These are phyloP conservation scores for Lamellibrachia satsuma DNA, from an alignment of 2,888 invertebrate genomes.

Conservation along the genomic window DNA sequence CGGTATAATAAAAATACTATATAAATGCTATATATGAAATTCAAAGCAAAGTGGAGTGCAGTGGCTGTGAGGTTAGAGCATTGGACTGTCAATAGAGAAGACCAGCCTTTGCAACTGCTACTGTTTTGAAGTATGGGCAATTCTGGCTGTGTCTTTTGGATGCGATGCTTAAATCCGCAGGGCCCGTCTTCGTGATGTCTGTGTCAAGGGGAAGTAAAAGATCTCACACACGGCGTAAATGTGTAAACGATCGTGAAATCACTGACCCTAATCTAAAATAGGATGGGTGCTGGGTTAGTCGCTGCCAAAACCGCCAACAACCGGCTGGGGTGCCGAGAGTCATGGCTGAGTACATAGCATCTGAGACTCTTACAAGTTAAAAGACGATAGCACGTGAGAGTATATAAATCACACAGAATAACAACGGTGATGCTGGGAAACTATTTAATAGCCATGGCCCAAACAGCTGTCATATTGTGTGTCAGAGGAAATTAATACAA, in stretches of 20 bases:
- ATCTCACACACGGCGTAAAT: background rate
- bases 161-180: background rate
- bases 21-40: too few species aligned
- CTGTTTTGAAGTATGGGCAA: background rate
- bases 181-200: background rate
- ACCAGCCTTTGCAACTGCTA: background rate
- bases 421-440: background rate
- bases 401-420: background rate
- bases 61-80: background rate
- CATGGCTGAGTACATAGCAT: background rate
- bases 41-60: background rate
- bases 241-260: background rate
- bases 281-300: too few species aligned
- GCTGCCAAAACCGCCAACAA: background rate
- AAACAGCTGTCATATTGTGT: too few species aligned
- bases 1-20: too few species aligned
- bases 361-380: background rate
- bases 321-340: too few species aligned
- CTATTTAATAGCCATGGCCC: background rate
- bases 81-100: background rate
- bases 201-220: background rate
- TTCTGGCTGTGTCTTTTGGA: background rate
- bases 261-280: background rate
- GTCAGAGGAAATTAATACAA: background rate
- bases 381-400: background rate